phyloP scores from a whole-genome alignment of 2,113 vertebrate genomes.

The Spheniscus mendiculus region DNA sequence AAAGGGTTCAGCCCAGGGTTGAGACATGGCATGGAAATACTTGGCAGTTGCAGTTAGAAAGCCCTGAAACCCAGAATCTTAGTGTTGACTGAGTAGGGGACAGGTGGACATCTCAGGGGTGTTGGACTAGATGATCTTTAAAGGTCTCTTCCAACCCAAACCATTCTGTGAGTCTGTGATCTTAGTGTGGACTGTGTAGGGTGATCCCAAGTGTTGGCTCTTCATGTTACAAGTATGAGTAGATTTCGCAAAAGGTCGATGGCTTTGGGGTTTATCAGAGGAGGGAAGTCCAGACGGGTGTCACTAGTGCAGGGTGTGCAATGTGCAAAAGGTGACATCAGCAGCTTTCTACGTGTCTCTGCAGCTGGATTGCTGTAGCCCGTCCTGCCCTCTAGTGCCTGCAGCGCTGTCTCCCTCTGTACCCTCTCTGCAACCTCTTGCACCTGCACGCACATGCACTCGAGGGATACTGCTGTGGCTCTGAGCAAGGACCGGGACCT shows the following conservation, averaged over 20 bases:
- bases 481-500: not conserved
- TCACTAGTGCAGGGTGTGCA: not conserved
- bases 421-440: not conserved
- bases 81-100: not conserved
- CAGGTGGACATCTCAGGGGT: not conserved
- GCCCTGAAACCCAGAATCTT: not conserved
- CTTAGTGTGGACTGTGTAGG: not conserved
- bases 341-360: fast-evolving
- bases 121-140: not conserved
- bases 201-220: not conserved
- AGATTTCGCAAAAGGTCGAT: not conserved
- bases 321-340: fast-evolving
- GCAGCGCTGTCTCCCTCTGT: fast-evolving
- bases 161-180: not conserved
- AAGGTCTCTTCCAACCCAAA: not conserved
- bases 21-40: not conserved
- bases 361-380: not conserved
- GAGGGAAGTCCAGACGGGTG: fast-evolving
- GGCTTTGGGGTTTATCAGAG: not conserved
- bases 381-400: not conserved
- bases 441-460: fast-evolving
- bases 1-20: not conserved
- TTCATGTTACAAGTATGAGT: fast-evolving
- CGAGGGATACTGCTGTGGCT: not conserved
- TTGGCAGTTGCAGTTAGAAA: not conserved